Base-by-base conservation (phyloP, 2,888 invertebrate species). In the Sympetrum striolatum region DNA sequence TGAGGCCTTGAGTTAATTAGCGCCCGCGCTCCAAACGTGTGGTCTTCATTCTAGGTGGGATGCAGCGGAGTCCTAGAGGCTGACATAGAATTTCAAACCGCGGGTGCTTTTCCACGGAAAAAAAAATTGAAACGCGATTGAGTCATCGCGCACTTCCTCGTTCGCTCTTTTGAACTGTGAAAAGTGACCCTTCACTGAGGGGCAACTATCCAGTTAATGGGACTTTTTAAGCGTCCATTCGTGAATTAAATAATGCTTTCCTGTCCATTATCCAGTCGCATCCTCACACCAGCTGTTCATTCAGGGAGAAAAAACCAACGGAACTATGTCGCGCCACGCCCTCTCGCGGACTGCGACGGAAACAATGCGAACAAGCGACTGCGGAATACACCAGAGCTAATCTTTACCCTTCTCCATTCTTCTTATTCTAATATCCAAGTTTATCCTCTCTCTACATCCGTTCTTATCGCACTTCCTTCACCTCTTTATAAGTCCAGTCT, bases 241-340 rank as follows among this genome's bases (percentile, higher is more conserved):
- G 37, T 58, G 86, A 58, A 86, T 86, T 86, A 86, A 86, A 37
- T 64, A 86, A 60, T 39, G 86, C 39, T 86, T 86, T 86, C 86
- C 86, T 86, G 86, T 64, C 86, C 73, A 73, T 31, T 73, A 73
- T 73, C 73, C 31, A 15, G 73, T 10, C 25, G n/a, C 31, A 10
- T 31, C 73, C 73, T 15, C 31, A 73, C 31, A 73, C 73, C 73
- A 73, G 73, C 73, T 73, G 73, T 31, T 15, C 73, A 3, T 73
- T 31, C 25, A 12, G 6, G 73, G 31, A 12, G 3, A 73, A 73
- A 73, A 73, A 73, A 73, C 18, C 15, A 31, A 25, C 2, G 73
- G 14, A 14, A 73, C 12, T 31, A 10, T 31, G 25, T 31, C 73
- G 73, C 14, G 2, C 73, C 73, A 25, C 73, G 73, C 73, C 12